Conservation (phyloP, 1,140 invertebrate genomes). For the Anastrepha ludens region DNA sequence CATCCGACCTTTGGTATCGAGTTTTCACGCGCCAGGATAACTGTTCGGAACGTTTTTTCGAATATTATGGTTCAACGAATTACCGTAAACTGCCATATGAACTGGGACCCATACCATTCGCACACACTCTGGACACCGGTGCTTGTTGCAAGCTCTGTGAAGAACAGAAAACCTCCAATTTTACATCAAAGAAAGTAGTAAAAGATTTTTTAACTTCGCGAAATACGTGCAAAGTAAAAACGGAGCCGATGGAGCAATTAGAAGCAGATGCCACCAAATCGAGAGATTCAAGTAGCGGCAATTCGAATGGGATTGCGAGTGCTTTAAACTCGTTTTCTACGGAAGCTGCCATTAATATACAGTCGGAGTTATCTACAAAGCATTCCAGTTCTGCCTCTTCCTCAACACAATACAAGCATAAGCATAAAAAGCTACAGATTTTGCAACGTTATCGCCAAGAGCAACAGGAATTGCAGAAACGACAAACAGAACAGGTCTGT, state of each 20-base stretch:
- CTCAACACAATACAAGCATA: slow-evolving; percentile 59
- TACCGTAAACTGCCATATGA: slow-evolving; percentile 85
- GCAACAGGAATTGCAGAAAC: slow-evolving; percentile 59
- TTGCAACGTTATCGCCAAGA: slow-evolving; percentile 70
- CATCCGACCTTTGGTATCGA: slow-evolving; percentile 84
- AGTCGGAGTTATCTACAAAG: not conserved
- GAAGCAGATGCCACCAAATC: slow-evolving; percentile 22
- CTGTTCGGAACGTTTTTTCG: slow-evolving; percentile 77
- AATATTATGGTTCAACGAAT: slow-evolving; percentile 72
- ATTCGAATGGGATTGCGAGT: slow-evolving; percentile 7
- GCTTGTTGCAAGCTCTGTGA: slow-evolving; percentile 71
- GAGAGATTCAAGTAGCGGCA: slow-evolving; percentile 16
- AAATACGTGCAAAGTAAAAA: slow-evolving; percentile 12
- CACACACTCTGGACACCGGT: slow-evolving; percentile 63
- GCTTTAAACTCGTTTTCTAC: not conserved
- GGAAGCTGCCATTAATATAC: not conserved
- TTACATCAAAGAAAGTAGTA: not conserved
- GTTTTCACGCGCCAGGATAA: slow-evolving; percentile 85
- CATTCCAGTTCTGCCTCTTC: slow-evolving; percentile 15
- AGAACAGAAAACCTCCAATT: slow-evolving; percentile 28
- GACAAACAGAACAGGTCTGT: slow-evolving; percentile 29
- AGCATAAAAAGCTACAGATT: slow-evolving; percentile 69
- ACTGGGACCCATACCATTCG: slow-evolving; percentile 79
- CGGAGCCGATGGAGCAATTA: not conserved
- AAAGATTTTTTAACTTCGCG: not conserved